A percentile compares a stretch with the other conserved stretches of the same genome.
These are phyloP conservation scores for Siniperca chuatsi DNA, from an alignment of 2,113 vertebrate species.

Conservation along the genomic window DNA sequence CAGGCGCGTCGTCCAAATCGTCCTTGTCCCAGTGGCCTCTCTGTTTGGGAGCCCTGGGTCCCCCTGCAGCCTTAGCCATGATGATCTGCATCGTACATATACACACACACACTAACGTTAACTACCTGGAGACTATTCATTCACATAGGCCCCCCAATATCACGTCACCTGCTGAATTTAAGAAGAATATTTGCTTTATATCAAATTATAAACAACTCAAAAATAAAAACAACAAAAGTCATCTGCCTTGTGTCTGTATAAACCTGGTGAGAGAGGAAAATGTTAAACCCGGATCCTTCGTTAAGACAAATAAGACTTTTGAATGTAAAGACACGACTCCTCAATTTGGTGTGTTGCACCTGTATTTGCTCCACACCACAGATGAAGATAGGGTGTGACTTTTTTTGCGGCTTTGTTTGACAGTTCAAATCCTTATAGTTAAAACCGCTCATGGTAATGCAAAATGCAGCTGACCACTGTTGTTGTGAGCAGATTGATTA, in stretches of 20 bases:
- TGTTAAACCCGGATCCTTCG: not conserved
- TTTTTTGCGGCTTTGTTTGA: not conserved
- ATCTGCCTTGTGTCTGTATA: not conserved
- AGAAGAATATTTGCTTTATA: not conserved
- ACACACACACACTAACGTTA: constrained; percentile 60
- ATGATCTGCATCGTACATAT: constrained; percentile 89
- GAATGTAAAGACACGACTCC: not conserved
- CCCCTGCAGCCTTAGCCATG: constrained; percentile 95
- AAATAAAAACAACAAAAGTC: not conserved
- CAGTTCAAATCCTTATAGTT: not conserved
- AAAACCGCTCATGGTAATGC: no score
- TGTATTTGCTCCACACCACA: not conserved
- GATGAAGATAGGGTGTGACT: not conserved
- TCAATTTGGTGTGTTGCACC: not conserved
- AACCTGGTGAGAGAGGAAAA: not conserved
- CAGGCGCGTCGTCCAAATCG: constrained; percentile 89
- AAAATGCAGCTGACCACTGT: no score
- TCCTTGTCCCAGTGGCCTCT: constrained; percentile 96
- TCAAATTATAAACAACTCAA: not conserved
- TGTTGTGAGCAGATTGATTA: no score
- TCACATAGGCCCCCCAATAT: not conserved
- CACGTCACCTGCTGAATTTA: constrained; percentile 2
- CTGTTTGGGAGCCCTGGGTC: constrained; percentile 91
- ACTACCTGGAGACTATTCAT: constrained; percentile 5
- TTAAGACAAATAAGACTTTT: not conserved